Evolutionary conservation across 2,113 vertebrate species (phyloP).

Genomic region (Lepus europaeus): DNA sequence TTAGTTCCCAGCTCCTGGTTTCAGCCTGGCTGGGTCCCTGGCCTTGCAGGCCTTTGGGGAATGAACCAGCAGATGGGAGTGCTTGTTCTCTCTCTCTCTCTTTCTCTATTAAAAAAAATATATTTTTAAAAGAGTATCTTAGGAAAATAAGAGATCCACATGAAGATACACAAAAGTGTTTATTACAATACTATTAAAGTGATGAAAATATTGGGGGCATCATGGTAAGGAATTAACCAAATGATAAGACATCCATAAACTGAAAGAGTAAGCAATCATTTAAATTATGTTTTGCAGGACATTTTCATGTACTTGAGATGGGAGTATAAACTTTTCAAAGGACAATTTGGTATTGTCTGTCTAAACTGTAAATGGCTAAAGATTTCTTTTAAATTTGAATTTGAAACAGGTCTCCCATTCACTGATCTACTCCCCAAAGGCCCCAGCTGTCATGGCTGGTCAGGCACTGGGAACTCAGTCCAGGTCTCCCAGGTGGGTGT

Average conservation of each 20-base stretch:
- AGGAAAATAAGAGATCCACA: slow-evolving; percentile 16
- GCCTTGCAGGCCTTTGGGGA: too few relatives aligned
- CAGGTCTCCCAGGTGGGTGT: too few relatives aligned
- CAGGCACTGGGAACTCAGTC: too few relatives aligned
- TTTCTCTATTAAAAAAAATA: too few relatives aligned
- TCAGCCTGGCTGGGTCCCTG: too few relatives aligned
- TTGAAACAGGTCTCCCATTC: too few relatives aligned
- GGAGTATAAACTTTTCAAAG: slow-evolving; percentile 23
- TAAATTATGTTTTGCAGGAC: slow-evolving; percentile 44
- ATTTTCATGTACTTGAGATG: neutral
- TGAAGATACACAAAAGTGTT: neutral
- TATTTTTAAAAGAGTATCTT: neutral
- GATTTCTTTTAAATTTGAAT: neutral
- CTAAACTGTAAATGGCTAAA: slow-evolving; percentile 26
- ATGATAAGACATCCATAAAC: slow-evolving; percentile 5
- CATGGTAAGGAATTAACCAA: slow-evolving; percentile 40
- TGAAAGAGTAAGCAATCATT: neutral
- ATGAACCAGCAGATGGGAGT: too few relatives aligned
- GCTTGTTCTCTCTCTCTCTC: too few relatives aligned
- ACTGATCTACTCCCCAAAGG: too few relatives aligned
- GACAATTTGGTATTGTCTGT: neutral
- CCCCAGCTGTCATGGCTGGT: too few relatives aligned
- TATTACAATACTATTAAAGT: neutral
- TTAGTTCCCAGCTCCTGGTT: too few relatives aligned
- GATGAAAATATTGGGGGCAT: neutral